Evolutionary conservation across 2,113 vertebrate genomes (phyloP).

Genomic region (Pseudonaja textilis): DNA sequence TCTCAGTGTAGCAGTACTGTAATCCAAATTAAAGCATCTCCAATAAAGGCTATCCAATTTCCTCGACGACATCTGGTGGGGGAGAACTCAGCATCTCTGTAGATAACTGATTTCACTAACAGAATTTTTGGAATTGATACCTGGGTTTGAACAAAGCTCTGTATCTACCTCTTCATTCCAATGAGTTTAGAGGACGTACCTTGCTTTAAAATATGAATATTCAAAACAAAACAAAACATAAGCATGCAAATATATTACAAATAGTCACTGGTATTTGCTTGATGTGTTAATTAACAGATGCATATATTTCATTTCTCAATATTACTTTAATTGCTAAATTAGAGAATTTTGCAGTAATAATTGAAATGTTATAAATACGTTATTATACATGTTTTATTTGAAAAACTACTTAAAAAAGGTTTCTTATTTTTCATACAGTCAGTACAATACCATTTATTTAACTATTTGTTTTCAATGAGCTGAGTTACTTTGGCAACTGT

Average conservation of each 20-base stretch:
- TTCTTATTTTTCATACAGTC: background rate
- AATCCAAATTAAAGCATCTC: background rate
- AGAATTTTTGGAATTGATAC: background rate
- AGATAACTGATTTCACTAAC: background rate
- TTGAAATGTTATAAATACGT: background rate
- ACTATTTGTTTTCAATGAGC: conserved; percentile 17
- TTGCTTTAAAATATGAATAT: background rate
- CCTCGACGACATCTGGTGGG: background rate
- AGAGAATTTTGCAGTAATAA: background rate
- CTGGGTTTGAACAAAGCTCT: background rate
- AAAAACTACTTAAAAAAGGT: background rate
- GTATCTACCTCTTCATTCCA: background rate
- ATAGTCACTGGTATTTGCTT: background rate
- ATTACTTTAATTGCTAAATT: background rate
- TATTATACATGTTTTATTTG: background rate
- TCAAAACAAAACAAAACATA: background rate
- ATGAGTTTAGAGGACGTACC: background rate
- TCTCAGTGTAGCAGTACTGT: background rate
- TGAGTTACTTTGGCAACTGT: conserved; percentile 54
- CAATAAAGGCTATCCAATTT: background rate
- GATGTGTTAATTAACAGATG: background rate
- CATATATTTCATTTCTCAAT: background rate
- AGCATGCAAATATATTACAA: background rate
- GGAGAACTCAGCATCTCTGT: background rate
- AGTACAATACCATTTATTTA: background rate